A percentile compares a stretch with the other conserved stretches of the same genome.
Evolutionary conservation across 2,113 vertebrate species (phyloP).

Genomic region (Pampusana beccarii): DNA sequence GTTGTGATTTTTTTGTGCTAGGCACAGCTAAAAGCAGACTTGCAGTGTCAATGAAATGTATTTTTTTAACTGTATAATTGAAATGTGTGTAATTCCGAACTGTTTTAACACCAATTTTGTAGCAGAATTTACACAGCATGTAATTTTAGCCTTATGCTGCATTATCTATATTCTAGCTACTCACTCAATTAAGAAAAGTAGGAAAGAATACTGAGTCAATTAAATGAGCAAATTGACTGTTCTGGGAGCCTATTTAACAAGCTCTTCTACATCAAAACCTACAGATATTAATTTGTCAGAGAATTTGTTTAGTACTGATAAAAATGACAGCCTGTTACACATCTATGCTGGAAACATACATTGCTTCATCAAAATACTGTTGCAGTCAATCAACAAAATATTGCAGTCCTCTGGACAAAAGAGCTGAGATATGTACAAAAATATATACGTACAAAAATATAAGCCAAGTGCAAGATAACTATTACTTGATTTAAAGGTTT

Average conservation of each 20-base stretch:
- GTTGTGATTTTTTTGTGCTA: not conserved
- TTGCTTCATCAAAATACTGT: not conserved
- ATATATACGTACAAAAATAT: not conserved
- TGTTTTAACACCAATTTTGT: not conserved
- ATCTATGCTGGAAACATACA: not conserved
- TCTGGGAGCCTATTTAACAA: slow-evolving; percentile 10
- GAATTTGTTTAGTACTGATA: not conserved
- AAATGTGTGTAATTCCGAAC: not conserved
- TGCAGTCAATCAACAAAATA: not conserved
- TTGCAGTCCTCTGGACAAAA: not conserved
- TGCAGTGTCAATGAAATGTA: not conserved
- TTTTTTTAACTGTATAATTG: not conserved
- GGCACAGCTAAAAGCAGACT: not conserved
- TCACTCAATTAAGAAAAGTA: slow-evolving; percentile 10
- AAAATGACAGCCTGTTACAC: not conserved
- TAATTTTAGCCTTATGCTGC: not conserved
- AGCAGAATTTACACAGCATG: not conserved
- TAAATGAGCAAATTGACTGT: not conserved
- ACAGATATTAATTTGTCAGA: not conserved
- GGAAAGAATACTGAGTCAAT: slow-evolving; percentile 1
- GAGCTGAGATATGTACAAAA: not conserved
- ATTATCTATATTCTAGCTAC: not conserved
- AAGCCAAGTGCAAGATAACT: not conserved
- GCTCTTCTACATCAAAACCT: not conserved
- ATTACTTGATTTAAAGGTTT: not conserved